Base-by-base conservation (phyloP, 2,888 invertebrate genomes). In the Trissolcus japonicus region DNA sequence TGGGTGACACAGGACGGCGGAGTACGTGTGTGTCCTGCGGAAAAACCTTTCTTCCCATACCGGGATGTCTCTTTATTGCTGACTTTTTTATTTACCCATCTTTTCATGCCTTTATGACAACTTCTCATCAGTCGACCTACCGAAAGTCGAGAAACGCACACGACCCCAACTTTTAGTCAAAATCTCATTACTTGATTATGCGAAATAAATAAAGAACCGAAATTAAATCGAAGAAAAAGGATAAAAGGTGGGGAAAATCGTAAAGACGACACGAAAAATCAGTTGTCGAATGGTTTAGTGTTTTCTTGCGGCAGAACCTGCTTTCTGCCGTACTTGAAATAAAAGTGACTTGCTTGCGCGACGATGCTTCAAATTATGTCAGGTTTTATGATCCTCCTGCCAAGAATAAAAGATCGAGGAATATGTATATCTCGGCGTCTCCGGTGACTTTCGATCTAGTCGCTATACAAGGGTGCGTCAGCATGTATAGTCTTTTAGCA, bases 311-410 rank as follows among this genome's bases (percentile, higher is more conserved):
- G 35, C 43, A n/a, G 57, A 53, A 69, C 59, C 59, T 69, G 55
- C 48, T 54, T 40, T n/a, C 51, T 56, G 9, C n/a, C 56, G 55
- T 67, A 63, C 65, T 71, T 66, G 71, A 79, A 76, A 76, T 76
- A 78, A 80, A 65, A 78, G 62, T 61, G 67, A 76, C 54, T 35
- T 68, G 57, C 66, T 62, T 60, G 72, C 35, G 35, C 77, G 79
- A 80, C 79, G 75, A 79, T 79, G 79, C 79, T 81, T 80, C 80
- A 79, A 81, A 83, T 83, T 82, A 82, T 82, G 79, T 82, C 80
- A 72, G 79, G 76, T 81, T 81, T 81, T 82, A 81, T 83, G 79
- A 80, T 80, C 69, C 79, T 79, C 80, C 63, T 78, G 77, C 76
- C 69, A 76, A 62, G 73, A 79, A 76, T 76, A 79, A 79, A 79